These are phyloP conservation scores for Herpailurus yagouaroundi DNA, from an alignment of 2,113 vertebrate genomes.

Conservation along the genomic window DNA sequence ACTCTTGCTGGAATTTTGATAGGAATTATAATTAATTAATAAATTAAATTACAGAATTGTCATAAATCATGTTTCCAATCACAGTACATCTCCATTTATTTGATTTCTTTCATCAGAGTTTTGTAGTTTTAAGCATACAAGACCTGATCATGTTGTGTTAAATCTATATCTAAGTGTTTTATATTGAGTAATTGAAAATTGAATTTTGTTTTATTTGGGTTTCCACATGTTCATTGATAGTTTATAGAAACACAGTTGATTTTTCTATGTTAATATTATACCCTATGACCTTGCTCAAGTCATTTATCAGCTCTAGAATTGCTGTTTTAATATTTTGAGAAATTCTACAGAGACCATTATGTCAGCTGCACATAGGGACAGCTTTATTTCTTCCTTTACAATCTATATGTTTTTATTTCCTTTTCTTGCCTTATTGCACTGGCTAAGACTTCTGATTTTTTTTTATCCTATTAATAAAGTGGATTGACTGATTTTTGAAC, in stretches of 20 bases:
- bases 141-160: background rate
- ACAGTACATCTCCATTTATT: background rate
- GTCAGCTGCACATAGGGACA: background rate
- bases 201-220: background rate
- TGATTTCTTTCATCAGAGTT: background rate
- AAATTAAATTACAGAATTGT: background rate
- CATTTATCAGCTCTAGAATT: background rate
- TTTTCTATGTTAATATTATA: background rate
- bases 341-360: background rate
- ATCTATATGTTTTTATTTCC: background rate
- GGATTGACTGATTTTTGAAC: background rate
- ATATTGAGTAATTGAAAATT: background rate
- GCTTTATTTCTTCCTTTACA: background rate
- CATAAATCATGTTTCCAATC: background rate
- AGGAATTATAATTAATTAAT: background rate
- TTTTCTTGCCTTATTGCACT: slow-evolving; percentile 6
- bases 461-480: background rate
- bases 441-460: background rate
- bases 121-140: background rate
- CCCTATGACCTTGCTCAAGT: background rate
- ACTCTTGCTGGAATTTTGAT: background rate
- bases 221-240: background rate
- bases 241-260: background rate
- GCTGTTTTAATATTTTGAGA: background rate
- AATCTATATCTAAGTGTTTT: background rate